Percentiles rank a stretch among this genome's conserved stretches.
Conservation (phyloP, 2,113 vertebrate species). For the Formicarius rufipectus region DNA sequence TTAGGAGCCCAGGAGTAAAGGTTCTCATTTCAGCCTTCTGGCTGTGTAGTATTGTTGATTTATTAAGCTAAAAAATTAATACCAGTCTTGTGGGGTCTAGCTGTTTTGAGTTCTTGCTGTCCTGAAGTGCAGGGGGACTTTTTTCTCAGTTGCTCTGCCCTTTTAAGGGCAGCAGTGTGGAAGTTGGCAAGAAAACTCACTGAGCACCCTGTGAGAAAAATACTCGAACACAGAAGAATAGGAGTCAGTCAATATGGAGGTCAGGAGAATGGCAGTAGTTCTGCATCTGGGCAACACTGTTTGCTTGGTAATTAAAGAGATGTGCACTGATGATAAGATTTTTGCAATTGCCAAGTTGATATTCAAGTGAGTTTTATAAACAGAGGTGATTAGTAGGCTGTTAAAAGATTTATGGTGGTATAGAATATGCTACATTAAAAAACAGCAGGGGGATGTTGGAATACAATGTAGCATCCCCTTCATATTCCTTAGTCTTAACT, state of each 20-base stretch:
- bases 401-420: neutral
- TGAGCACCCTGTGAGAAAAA: slow-evolving; percentile 51
- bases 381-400: neutral
- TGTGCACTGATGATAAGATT: neutral
- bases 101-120: slow-evolving; percentile 29
- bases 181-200: slow-evolving; percentile 54
- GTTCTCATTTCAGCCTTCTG: neutral
- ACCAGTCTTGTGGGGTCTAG: slow-evolving; percentile 3
- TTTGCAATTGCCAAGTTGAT: neutral
- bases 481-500: neutral
- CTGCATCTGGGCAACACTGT: neutral
- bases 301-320: neutral
- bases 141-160: slow-evolving; percentile 38
- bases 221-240: neutral
- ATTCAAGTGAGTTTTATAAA: neutral
- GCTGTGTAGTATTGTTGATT: neutral
- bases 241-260: neutral
- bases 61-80: slow-evolving; percentile 38
- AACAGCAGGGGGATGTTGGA: neutral
- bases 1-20: neutral
- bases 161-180: slow-evolving; percentile 57
- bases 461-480: neutral
- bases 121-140: slow-evolving; percentile 44
- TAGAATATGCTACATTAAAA: neutral
- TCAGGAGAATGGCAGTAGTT: neutral